Base-by-base conservation (phyloP, 2,797 vertebrate genomes). In the Helicolenus hilgendorfi region DNA sequence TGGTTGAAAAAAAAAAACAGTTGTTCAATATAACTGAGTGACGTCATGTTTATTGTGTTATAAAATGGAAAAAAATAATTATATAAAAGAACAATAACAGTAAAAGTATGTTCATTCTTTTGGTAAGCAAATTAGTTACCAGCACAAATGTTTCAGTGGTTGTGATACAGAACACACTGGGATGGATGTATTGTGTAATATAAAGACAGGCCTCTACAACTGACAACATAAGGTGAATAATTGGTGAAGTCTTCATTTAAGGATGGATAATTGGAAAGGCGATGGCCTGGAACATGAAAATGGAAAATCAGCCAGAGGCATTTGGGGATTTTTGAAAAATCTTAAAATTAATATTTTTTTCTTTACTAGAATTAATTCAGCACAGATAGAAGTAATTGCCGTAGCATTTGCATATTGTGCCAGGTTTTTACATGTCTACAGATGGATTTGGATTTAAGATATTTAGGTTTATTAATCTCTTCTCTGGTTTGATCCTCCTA, bases 311-410 rank as follows among this genome's bases (percentile, higher is more conserved):
- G 2, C 35, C 49, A 38, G 15, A 72, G 9, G 41, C 31, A 75
- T 69, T 81, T 70, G 0, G 29, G 36, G 7, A 13, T 58, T 64
- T 76, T 73, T 67, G 14, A 2, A 65, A 77, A 79, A 73, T 96
- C 31, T 41, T 64, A 7, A 77, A 74, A 81, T 67, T 0, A 31
- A 49, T 31, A 13, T 77, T 38, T 97, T 95, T 95, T 97, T 31
- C 26, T 55, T 72, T 60, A 95, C 96, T 97, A 97, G 96, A 97
- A 98, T 98, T 96, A 97, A 96, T 96, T 96, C 87, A 90, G 95
- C 95, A 96, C 95, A 96, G 95, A 70, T 79, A 5, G 20, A 72
- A 62, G 31, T 69, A 84, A 81, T 68, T 75, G 60, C 33, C 45
- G 2, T 20, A 11, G n/a, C 26, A 38, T 81, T 83, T 58, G n/a